Evolutionary conservation across 2,888 invertebrate species (phyloP).

Genomic region (Drosophila sordidula): DNA sequence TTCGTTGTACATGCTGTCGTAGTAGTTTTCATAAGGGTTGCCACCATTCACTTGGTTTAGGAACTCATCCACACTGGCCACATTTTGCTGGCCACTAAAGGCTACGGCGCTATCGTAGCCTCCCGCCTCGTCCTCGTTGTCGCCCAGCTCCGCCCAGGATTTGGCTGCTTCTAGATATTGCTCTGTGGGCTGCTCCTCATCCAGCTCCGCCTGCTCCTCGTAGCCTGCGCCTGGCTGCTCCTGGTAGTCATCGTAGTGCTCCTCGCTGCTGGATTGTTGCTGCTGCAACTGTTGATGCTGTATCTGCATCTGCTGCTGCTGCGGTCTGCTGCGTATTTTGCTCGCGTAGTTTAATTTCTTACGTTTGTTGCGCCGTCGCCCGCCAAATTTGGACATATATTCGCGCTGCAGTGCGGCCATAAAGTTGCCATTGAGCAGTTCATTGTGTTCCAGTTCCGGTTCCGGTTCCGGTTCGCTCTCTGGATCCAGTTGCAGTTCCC

Average conservation of each 20-base stretch:
- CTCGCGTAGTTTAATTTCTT: conserved; percentile 36
- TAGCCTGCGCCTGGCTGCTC: conserved; percentile 34
- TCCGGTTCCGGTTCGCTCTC: conserved; percentile 14
- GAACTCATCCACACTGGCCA: conserved; percentile 63
- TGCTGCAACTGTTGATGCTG: conserved; percentile 4
- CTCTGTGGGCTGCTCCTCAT: conserved; percentile 5
- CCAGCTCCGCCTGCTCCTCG: conserved; percentile 6
- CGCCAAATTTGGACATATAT: conserved; percentile 63
- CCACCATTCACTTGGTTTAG: conserved; percentile 26
- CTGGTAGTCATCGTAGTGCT: conserved; percentile 54
- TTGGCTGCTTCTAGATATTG: conserved; percentile 1
- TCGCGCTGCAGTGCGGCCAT: conserved; percentile 76
- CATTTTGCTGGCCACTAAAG: conserved; percentile 62
- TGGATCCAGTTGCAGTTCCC: conserved; percentile 24
- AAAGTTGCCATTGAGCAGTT: conserved; percentile 72
- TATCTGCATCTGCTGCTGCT: neutral
- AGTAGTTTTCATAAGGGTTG: conserved; percentile 27
- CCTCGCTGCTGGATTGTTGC: conserved; percentile 33
- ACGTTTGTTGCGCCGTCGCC: conserved; percentile 56
- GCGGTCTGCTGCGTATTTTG: conserved; percentile 12
- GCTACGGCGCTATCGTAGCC: conserved; percentile 61
- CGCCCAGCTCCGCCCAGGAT: conserved; percentile 1
- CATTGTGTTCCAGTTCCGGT: conserved; percentile 58
- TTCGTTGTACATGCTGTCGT: conserved; percentile 50
- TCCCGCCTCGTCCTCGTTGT: conserved; percentile 30